Evolutionary conservation across 2,113 vertebrate species (phyloP), one percentile per base, ranked within the genome.

Genomic region (Falco punctatus): DNA sequence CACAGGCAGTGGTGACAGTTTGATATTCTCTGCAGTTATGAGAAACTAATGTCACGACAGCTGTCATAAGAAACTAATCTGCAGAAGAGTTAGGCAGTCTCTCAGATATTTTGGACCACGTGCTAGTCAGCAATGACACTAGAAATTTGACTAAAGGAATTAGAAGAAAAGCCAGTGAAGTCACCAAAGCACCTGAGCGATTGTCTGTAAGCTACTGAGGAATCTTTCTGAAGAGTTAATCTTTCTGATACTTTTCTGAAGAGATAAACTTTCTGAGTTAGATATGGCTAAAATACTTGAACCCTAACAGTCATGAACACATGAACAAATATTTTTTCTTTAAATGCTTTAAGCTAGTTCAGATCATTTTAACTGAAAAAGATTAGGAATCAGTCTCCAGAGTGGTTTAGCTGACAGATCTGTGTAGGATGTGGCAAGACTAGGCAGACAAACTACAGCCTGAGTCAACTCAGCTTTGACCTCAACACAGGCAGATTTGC

Each of bases 1-100:
- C 55, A 35, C 46, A 84, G 64, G 35, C 22, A 70, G 24, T 0
- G 0, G 17, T 65, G 49, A 87, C 40, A 11, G 48, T 51, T 86
- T 1, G 2, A 38, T 91, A 85, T 89, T 81, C 40, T 26, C 21
- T 71, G 35, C 13, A 67, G 52, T 79, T 82, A 33, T 51, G 30
- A 69, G 57, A 75, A 87, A 80, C 30, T 77, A 75, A 40, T 0
- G 0, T 70, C 1, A 4, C 0, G 3, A 61, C 18, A 80, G 27
- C 38, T 87, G 66, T 52, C 13, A 9, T 79, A 70, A 55, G 33
- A 91, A 72, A 59, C 14, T 79, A n/a, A 55, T 52, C 28, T 89
- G 33, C 5, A 55, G 64, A 32, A 67, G 21, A 59, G 10, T 5
- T 35, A 81, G 42, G 16, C 15, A n/a, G 22, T 23, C 22, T 69